A percentile compares a stretch with the other conserved stretches of the same genome.
phyloP scores from a whole-genome alignment of 2,113 vertebrate genomes.

The Platanista minor region DNA sequence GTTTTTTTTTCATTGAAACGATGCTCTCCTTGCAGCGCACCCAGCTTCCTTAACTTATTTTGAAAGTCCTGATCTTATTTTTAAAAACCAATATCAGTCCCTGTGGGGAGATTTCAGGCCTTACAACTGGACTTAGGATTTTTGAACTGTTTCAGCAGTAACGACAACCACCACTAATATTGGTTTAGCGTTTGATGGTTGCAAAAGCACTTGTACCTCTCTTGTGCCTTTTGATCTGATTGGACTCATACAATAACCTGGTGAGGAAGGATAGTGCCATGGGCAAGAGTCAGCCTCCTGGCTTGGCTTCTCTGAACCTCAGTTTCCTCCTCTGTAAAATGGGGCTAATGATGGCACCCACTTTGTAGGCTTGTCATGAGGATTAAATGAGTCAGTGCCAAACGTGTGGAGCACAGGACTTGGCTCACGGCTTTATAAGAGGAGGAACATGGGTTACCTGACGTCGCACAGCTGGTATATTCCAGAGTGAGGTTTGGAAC shows the following conservation, averaged over 20 bases:
- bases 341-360: not conserved
- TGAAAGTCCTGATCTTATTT: not conserved
- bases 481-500: not conserved
- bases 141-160: rapidly evolving
- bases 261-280: rapidly evolving
- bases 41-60: not conserved
- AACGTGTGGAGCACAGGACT: rapidly evolving
- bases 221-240: not conserved
- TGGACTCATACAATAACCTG: rapidly evolving
- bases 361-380: not conserved
- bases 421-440: not conserved
- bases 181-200: rapidly evolving
- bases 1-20: not conserved
- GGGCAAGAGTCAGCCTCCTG: too few species aligned
- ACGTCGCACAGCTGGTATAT: not conserved
- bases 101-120: not conserved
- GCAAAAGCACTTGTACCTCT: too few species aligned
- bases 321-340: not conserved
- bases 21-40: not conserved
- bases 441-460: not conserved
- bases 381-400: not conserved
- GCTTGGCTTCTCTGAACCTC: not conserved
- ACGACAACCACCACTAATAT: rapidly evolving
- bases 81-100: not conserved
- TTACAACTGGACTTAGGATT: not conserved